Base-by-base conservation (phyloP, 2,113 vertebrate species). In the Carassius auratus region DNA sequence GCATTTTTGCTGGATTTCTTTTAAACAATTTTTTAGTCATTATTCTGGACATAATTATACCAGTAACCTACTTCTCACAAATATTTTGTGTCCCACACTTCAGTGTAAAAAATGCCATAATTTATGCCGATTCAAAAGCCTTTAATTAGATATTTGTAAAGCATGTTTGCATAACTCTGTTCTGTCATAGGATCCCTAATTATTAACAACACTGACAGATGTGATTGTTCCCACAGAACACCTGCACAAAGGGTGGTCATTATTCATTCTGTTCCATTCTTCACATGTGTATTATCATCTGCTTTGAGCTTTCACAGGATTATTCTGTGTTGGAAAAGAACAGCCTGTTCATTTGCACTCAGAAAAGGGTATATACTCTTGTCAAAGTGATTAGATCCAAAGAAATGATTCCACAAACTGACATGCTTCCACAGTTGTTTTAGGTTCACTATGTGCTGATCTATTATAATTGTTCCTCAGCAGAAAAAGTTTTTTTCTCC, bases 201-300 rank as follows among this genome's bases (percentile, higher is more conserved):
- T 74, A 88, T 86, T 79, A 76, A 74, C 55, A 86, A 88, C 80
- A 50, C 52, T 6, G 76, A 85, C n/a, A 85, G 52, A 78, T 14
- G n/a, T 9, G 42, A 55, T 38, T 36, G 42, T 88, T 88, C 85
- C 71, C 87, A 86, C 59, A 81, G 81, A 42, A 84, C 52, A 33
- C 59, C 66, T 88, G 74, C 42, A 82, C 57, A 23, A 79, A 61
- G 38, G 77, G 17, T 36, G 82, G n/a, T 21, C 17, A 48, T 64
- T 45, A 23, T 42, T 33, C 50, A 19, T 42, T 45, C 62, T 48
- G 33, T 42, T 50, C 19, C n/a, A 81, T 83, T 82, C 69, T 52
- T 15, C n/a, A 59, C 36, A 50, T 14, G 14, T 12, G 71, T 59
- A 59, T 48, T 75, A n/a, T 21, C 12, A 13, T 64, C 26, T 68